Evolutionary conservation across 2,888 invertebrate species (phyloP).

Genomic region (Scaptomyza tumidula): DNA sequence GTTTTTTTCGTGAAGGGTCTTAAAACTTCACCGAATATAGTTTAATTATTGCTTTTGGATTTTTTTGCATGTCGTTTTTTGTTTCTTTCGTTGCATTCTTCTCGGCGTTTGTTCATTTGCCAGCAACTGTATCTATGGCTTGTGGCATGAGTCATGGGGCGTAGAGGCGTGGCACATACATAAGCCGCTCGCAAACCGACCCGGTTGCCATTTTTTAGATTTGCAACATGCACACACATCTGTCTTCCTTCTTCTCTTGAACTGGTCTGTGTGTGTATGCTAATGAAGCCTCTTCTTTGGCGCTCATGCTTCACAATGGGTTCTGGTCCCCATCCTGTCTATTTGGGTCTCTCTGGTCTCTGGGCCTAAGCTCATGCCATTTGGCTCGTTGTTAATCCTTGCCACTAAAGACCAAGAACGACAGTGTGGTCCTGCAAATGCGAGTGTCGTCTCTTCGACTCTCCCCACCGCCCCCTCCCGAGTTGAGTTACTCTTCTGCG

Average conservation of each 20-base stretch:
- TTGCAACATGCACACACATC: slow-evolving; percentile 1
- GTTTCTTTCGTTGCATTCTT: slow-evolving; percentile 60
- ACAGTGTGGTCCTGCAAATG: slow-evolving; percentile 10
- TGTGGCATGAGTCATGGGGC: slow-evolving; percentile 8
- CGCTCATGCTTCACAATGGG: slow-evolving; percentile 34
- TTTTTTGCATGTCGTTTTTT: not conserved
- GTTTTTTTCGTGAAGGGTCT: not conserved
- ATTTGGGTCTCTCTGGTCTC: slow-evolving; percentile 18
- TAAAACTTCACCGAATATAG: not conserved
- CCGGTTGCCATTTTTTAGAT: slow-evolving; percentile 28
- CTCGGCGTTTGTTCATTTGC: slow-evolving; percentile 76
- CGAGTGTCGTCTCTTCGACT: not conserved
- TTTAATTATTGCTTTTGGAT: not conserved
- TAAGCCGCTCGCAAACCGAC: slow-evolving; percentile 46
- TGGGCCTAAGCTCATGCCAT: slow-evolving; percentile 76
- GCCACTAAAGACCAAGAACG: slow-evolving; percentile 76
- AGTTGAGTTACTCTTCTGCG: slow-evolving; percentile 37
- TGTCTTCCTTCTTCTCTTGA: slow-evolving; percentile 1
- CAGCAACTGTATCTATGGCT: slow-evolving; percentile 75
- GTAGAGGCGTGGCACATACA: slow-evolving; percentile 39
- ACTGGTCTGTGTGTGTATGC: slow-evolving; percentile 57
- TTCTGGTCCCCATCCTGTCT: not conserved
- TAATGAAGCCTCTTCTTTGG: slow-evolving; percentile 78
- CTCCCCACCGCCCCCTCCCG: not conserved
- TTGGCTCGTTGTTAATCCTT: slow-evolving; percentile 78